A percentile compares a stretch with the other conserved stretches of the same genome.
phyloP scores from a whole-genome alignment of 2,888 invertebrate genomes.

The Odontomyia ornata region DNA sequence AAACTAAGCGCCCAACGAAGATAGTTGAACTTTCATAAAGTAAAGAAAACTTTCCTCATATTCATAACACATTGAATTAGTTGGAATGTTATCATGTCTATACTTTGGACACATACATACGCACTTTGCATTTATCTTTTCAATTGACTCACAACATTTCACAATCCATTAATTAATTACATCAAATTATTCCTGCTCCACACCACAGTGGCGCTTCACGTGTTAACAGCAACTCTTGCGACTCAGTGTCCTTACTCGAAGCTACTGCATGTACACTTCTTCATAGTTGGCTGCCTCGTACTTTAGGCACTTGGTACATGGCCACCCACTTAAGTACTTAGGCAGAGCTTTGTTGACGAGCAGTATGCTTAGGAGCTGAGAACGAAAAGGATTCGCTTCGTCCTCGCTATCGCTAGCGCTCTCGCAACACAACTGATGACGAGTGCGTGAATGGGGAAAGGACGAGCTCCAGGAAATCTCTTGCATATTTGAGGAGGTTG shows the following conservation, averaged over 20 bases:
- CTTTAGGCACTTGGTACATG: neutral
- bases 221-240: slow-evolving; percentile 8
- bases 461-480: slow-evolving; percentile 15
- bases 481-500: slow-evolving; percentile 6
- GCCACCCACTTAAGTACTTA: slow-evolving; percentile 32
- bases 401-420: slow-evolving; percentile 7
- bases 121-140: neutral
- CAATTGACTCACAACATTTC: neutral
- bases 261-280: slow-evolving; percentile 15
- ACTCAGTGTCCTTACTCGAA: neutral
- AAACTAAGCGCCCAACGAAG: too few species aligned
- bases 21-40: too few species aligned
- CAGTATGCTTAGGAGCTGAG: neutral
- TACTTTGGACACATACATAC: too few species aligned
- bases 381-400: slow-evolving; percentile 3
- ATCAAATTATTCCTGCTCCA: neutral
- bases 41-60: too few species aligned
- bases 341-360: neutral
- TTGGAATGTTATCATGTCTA: too few species aligned
- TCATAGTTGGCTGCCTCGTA: neutral
- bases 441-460: slow-evolving; percentile 17
- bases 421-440: neutral
- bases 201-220: neutral
- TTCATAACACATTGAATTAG: too few species aligned
- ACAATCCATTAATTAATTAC: neutral